phyloP scores from a whole-genome alignment of 1,140 invertebrate genomes.

The Drosophila pandora region DNA sequence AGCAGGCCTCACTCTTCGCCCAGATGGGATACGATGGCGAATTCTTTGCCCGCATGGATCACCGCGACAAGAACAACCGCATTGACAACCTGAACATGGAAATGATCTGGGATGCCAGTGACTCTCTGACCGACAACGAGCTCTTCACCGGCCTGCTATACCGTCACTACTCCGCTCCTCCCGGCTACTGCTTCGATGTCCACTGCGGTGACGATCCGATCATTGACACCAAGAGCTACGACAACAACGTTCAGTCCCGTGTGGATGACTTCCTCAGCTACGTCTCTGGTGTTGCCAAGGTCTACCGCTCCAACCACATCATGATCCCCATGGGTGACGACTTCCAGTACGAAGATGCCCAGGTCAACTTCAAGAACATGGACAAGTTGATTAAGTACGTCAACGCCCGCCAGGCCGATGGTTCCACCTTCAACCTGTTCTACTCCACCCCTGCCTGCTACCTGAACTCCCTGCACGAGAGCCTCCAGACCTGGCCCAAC shows the following conservation, averaged over 20 bases:
- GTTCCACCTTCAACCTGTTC: slow-evolving; percentile 85
- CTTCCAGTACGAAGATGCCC: slow-evolving; percentile 95
- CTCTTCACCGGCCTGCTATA: slow-evolving; percentile 90
- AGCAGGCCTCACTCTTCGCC: slow-evolving; percentile 93
- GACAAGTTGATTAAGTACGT: slow-evolving; percentile 93
- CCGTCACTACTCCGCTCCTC: slow-evolving; percentile 92
- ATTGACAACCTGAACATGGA: slow-evolving; percentile 85
- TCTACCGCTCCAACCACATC: slow-evolving; percentile 89
- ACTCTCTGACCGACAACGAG: slow-evolving; percentile 86
- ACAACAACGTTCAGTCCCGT: slow-evolving; percentile 89
- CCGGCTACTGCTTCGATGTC: slow-evolving; percentile 96
- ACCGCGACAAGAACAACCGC: slow-evolving; percentile 91
- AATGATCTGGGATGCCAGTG: slow-evolving; percentile 86
- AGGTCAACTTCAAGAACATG: slow-evolving; percentile 93
- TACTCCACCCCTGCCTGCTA: slow-evolving; percentile 95
- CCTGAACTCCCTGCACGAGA: slow-evolving; percentile 91
- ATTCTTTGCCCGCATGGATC: slow-evolving; percentile 95
- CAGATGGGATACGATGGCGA: slow-evolving; percentile 94
- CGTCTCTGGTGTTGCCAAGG: slow-evolving; percentile 84
- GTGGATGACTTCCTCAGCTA: slow-evolving; percentile 87
- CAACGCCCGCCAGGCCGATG: slow-evolving; percentile 86
- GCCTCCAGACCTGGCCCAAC: slow-evolving; percentile 87
- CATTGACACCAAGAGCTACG: slow-evolving; percentile 89
- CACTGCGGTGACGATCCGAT: slow-evolving; percentile 93
- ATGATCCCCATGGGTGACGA: slow-evolving; percentile 97